These are phyloP conservation scores for Ceryle rudis DNA, from an alignment of 2,797 vertebrate genomes.

Conservation along the genomic window DNA sequence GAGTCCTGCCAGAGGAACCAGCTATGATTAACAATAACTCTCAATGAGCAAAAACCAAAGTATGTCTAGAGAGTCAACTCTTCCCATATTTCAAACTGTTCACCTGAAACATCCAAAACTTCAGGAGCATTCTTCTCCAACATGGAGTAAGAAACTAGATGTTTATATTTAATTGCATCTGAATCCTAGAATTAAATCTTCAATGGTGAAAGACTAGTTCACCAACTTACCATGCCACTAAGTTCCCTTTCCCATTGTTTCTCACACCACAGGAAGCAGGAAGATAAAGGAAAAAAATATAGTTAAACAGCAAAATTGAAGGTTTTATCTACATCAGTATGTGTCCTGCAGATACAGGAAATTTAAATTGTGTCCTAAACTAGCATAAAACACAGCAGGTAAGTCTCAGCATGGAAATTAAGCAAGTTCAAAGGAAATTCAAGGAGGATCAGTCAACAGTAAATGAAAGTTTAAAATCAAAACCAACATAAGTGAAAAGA, in stretches of 20 bases:
- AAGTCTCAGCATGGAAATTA: neutral
- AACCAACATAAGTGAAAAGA: neutral
- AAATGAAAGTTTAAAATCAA: neutral
- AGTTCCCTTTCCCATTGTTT: constrained; percentile 75
- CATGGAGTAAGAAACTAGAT: neutral
- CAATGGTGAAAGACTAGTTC: constrained; percentile 42
- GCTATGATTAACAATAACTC: neutral
- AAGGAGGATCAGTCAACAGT: neutral
- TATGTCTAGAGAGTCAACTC: neutral
- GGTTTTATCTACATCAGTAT: neutral
- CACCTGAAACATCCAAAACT: neutral
- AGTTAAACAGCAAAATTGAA: constrained; percentile 43
- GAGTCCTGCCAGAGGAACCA: neutral
- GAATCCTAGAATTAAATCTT: neutral
- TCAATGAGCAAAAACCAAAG: neutral
- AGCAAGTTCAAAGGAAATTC: neutral
- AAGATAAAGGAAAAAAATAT: constrained; percentile 71
- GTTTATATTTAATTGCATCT: neutral
- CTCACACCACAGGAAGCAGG: constrained; percentile 75
- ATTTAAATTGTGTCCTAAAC: neutral
- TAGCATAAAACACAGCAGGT: neutral
- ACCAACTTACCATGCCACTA: constrained; percentile 74
- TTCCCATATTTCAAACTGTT: neutral
- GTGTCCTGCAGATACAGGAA: neutral
- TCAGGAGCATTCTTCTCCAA: neutral